phyloP scores from a whole-genome alignment of 1,140 invertebrate species.

The Sminthurinus signatus region DNA sequence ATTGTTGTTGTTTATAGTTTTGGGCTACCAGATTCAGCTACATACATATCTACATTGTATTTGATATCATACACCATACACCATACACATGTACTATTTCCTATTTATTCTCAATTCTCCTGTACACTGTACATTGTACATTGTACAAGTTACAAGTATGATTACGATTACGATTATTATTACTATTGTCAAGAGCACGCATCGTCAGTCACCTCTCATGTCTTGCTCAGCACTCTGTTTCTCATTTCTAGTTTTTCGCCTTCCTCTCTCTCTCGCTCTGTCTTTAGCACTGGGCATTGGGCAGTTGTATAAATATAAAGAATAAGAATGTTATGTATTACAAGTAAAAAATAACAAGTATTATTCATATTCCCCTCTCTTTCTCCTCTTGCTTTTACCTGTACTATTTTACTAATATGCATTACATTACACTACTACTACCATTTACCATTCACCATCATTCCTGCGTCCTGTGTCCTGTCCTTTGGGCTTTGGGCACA shows the following conservation, averaged over 20 bases:
- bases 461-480: neutral
- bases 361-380: neutral
- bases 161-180: neutral
- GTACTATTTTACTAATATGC: no score
- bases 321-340: no score
- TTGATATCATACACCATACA: no score
- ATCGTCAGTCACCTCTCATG: slow-evolving; percentile 16
- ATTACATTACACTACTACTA: no score
- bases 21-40: neutral
- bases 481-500: no score
- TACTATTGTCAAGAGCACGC: neutral
- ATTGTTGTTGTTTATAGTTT: neutral
- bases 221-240: no score
- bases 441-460: neutral
- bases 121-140: neutral
- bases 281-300: no score
- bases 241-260: no score
- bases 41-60: neutral
- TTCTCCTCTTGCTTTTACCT: neutral
- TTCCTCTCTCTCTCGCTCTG: no score
- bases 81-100: no score
- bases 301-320: no score
- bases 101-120: neutral
- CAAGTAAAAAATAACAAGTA: no score
- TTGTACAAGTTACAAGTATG: neutral